Conservation (phyloP, 2,888 invertebrate genomes). For the Calephelis perditalis region DNA sequence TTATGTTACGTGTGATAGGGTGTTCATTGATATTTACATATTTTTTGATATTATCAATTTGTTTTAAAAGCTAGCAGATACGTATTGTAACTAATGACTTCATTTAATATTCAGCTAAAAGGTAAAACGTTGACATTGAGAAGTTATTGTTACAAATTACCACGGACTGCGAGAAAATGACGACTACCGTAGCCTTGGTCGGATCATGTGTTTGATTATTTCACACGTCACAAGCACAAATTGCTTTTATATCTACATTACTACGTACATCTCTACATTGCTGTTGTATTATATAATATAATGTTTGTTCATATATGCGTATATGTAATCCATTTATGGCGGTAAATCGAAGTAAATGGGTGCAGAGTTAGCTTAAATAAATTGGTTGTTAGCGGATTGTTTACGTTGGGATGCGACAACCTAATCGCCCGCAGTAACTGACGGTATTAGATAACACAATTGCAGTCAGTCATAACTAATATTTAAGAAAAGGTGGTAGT, state of each 20-base stretch:
- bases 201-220: slow-evolving; percentile 65
- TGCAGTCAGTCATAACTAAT: too few species aligned
- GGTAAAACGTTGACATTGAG: slow-evolving; percentile 54
- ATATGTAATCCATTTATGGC: neutral
- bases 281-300: slow-evolving; percentile 31
- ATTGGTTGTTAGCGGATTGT: too few species aligned
- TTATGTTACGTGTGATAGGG: too few species aligned
- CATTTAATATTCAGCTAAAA: slow-evolving; percentile 22
- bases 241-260: slow-evolving; percentile 37
- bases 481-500: too few species aligned
- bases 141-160: slow-evolving; percentile 63
- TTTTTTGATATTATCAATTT: neutral
- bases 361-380: too few species aligned
- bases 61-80: neutral
- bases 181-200: slow-evolving; percentile 61
- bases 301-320: neutral
- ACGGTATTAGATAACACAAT: too few species aligned
- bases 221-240: slow-evolving; percentile 55
- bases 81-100: neutral
- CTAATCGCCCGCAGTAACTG: too few species aligned
- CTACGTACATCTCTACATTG: slow-evolving; percentile 3
- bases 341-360: too few species aligned
- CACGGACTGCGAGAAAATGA: slow-evolving; percentile 53
- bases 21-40: too few species aligned
- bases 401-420: too few species aligned